Conservation (phyloP, 2,797 vertebrate species). For the Labeo calbasu region DNA sequence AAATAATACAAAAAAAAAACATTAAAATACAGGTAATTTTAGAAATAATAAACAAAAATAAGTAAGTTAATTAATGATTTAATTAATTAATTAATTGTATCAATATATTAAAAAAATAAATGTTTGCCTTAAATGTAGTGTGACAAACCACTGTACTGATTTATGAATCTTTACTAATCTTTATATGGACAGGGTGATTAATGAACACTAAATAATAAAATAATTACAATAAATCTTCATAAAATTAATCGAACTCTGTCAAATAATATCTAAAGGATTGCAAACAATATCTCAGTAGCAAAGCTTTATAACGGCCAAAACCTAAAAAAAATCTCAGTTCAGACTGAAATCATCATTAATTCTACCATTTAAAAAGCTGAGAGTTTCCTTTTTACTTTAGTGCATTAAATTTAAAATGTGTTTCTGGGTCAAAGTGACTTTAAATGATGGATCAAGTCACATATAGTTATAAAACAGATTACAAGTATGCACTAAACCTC, state of each 20-base stretch:
- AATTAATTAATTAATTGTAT: background rate
- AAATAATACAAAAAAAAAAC: too few species aligned
- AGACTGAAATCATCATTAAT: background rate
- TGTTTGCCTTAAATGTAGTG: background rate
- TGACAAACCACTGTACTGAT: background rate
- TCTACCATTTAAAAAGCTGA: background rate
- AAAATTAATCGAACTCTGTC: background rate
- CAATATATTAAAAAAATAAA: background rate
- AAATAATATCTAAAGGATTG: background rate
- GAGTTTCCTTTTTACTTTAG: background rate
- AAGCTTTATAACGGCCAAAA: background rate
- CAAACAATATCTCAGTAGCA: background rate
- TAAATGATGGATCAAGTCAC: background rate
- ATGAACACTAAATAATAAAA: too few species aligned
- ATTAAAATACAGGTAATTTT: too few species aligned
- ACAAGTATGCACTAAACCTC: background rate
- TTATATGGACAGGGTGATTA: too few species aligned
- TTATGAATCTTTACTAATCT: background rate
- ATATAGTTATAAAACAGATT: background rate
- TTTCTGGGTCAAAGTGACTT: slow-evolving; percentile 12
- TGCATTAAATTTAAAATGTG: background rate
- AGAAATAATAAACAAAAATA: too few species aligned
- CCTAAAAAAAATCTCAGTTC: background rate
- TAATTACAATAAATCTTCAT: background rate
- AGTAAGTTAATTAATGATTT: too few species aligned